These are phyloP conservation scores for Drosophila mulleri DNA, from an alignment of 2,888 invertebrate genomes.

Conservation along the genomic window DNA sequence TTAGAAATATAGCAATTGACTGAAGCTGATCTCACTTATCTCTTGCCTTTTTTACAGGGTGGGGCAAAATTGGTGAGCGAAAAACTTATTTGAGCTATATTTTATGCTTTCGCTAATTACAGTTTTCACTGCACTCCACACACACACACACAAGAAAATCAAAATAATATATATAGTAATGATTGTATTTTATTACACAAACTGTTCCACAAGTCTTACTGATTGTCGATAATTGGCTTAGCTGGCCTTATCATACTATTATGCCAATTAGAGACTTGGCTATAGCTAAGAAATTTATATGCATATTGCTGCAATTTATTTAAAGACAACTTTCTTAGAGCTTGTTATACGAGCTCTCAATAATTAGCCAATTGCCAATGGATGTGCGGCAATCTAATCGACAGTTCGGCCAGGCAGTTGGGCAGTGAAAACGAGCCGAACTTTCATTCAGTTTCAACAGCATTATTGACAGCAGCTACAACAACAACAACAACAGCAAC, in stretches of 20 bases:
- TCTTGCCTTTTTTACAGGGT: too few species aligned
- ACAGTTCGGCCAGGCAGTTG: slow-evolving; percentile 56
- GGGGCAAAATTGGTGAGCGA: too few species aligned
- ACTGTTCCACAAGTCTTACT: background rate
- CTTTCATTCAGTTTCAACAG: slow-evolving; percentile 67
- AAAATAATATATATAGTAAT: background rate
- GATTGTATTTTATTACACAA: slow-evolving; percentile 4
- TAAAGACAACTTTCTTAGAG: slow-evolving; percentile 32
- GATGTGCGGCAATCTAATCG: slow-evolving; percentile 63
- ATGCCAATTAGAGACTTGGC: slow-evolving; percentile 12
- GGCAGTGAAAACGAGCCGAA: slow-evolving; percentile 68
- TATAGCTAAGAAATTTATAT: background rate
- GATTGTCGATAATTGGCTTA: slow-evolving; percentile 5
- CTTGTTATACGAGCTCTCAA: slow-evolving; percentile 33
- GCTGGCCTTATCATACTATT: slow-evolving; percentile 7
- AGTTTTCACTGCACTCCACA: background rate
- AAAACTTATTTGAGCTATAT: too few species aligned
- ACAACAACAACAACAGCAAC: slow-evolving; percentile 7
- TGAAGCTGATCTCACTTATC: too few species aligned
- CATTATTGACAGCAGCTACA: slow-evolving; percentile 44
- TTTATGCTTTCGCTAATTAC: background rate
- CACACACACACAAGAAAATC: background rate
- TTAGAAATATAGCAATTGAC: too few species aligned
- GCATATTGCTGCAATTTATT: slow-evolving; percentile 14
- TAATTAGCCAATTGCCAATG: slow-evolving; percentile 60